These are phyloP conservation scores for Asbolus verrucosus DNA, from an alignment of 1,140 invertebrate genomes.

Conservation along the genomic window DNA sequence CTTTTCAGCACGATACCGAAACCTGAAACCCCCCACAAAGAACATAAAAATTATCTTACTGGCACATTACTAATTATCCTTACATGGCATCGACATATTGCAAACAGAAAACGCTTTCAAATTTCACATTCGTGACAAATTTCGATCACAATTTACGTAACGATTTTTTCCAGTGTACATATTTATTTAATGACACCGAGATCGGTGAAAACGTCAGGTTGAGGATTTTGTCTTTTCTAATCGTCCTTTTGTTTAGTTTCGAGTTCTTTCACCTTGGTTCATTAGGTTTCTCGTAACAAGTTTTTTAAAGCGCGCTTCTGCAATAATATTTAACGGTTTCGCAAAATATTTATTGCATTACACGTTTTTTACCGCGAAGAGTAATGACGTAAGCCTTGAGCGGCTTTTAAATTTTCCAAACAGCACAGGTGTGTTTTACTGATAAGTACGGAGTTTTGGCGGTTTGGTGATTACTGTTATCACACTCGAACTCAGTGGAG, in stretches of 20 bases:
- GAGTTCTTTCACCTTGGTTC: background rate
- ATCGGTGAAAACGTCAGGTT: too few relatives aligned
- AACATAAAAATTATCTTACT: background rate
- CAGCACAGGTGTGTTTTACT: background rate
- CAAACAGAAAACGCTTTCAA: constrained; percentile 4
- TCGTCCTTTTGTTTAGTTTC: too few relatives aligned
- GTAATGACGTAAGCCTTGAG: constrained; percentile 2
- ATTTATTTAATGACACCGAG: too few relatives aligned
- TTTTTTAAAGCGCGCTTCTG: too few relatives aligned
- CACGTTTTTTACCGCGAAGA: constrained; percentile 17
- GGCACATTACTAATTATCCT: background rate
- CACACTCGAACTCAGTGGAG: constrained; percentile 7
- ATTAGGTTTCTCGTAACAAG: too few relatives aligned
- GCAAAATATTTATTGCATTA: constrained; percentile 12
- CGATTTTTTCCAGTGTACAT: background rate
- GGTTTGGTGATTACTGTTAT: constrained; percentile 21
- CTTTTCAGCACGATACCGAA: too few relatives aligned
- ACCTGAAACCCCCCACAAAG: too few relatives aligned
- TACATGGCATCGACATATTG: background rate
- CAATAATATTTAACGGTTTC: constrained; percentile 6
- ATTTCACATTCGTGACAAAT: constrained; percentile 6
- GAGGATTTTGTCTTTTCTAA: too few relatives aligned
- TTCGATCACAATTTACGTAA: constrained; percentile 2
- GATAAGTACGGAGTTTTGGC: constrained; percentile 13
- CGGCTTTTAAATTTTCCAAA: background rate